Percentiles rank a stretch among this genome's conserved stretches.
phyloP scores from a whole-genome alignment of 2,888 invertebrate species.

The Perdita meconis region DNA sequence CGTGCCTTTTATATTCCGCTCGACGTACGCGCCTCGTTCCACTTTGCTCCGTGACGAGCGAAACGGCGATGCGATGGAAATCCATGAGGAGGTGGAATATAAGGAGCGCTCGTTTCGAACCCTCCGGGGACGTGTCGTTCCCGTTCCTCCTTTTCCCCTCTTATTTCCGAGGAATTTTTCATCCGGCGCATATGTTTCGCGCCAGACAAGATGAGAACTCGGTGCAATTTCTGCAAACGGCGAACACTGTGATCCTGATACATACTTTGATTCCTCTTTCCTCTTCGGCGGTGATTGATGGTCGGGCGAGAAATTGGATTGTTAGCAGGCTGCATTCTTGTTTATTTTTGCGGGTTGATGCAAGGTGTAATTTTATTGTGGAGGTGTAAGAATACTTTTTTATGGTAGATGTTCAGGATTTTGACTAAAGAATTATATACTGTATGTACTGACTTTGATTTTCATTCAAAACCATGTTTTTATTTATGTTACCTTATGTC shows the following conservation, averaged over 20 bases:
- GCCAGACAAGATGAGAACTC: neutral
- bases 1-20: constrained; percentile 51
- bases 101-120: constrained; percentile 46
- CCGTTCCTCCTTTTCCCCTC: constrained; percentile 3
- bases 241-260: neutral
- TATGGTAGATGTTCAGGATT: no score
- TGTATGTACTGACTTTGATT: no score
- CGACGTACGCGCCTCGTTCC: constrained; percentile 40
- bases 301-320: no score
- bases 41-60: constrained; percentile 55
- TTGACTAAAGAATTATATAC: no score
- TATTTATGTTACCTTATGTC: no score
- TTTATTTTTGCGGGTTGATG: no score
- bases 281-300: no score
- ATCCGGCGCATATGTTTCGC: constrained; percentile 4
- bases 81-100: constrained; percentile 37
- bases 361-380: no score
- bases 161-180: constrained; percentile 36
- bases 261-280: neutral
- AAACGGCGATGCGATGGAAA: constrained; percentile 52
- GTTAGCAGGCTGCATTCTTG: no score
- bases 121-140: constrained; percentile 52
- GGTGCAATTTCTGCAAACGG: neutral
- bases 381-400: no score
- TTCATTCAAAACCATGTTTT: no score